A percentile compares a stretch with the other conserved stretches of the same genome.
These are phyloP conservation scores for Odontocolon sp. DNA, from an alignment of 2,888 invertebrate genomes.

Conservation along the genomic window DNA sequence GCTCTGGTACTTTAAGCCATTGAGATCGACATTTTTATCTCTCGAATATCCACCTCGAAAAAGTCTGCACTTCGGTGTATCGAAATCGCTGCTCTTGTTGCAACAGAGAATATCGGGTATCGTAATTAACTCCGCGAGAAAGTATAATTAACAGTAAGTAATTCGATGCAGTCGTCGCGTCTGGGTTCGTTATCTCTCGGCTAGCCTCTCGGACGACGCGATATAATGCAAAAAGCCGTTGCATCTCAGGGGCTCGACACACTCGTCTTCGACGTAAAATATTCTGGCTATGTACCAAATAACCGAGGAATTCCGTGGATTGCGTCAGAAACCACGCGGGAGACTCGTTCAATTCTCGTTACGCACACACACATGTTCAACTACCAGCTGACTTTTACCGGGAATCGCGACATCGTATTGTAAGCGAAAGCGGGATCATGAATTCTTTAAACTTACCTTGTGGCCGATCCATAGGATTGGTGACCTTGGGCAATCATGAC, in stretches of 20 bases:
- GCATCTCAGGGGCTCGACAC: slow-evolving; percentile 1
- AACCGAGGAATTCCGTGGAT: slow-evolving; percentile 63
- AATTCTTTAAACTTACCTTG: background rate
- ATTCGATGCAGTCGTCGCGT: background rate
- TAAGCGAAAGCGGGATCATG: slow-evolving; percentile 14
- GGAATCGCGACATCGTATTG: slow-evolving; percentile 4
- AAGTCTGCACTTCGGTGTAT: background rate
- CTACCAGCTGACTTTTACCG: slow-evolving; percentile 42
- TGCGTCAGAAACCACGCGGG: slow-evolving; percentile 67
- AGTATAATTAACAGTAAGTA: background rate
- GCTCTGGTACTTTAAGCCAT: background rate
- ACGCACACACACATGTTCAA: background rate
- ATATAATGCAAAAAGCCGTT: background rate
- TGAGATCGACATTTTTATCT: background rate
- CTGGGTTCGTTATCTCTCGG: background rate
- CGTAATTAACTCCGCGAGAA: background rate
- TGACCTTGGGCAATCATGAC: slow-evolving; percentile 13
- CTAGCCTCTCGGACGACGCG: background rate
- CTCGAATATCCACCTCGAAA: background rate
- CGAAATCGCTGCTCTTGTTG: slow-evolving; percentile 2
- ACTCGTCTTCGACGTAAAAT: slow-evolving; percentile 64
- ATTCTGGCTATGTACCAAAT: slow-evolving; percentile 68
- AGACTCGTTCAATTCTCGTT: background rate
- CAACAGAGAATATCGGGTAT: background rate
- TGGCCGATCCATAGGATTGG: background rate